Base-by-base conservation (phyloP, 2,888 invertebrate genomes). In the Blastobasis adustella region DNA sequence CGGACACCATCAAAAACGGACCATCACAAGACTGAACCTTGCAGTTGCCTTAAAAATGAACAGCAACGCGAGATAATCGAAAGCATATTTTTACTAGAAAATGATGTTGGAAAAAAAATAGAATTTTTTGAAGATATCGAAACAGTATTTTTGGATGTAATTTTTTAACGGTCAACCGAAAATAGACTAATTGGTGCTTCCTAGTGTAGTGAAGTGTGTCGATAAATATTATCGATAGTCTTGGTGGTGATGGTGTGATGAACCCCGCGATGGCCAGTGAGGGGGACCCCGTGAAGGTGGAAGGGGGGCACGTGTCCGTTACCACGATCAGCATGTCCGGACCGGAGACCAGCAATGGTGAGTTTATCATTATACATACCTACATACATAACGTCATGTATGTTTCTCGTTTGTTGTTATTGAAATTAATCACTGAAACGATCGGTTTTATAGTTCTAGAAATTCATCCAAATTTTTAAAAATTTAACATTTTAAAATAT, bases 321-420 rank as follows among this genome's bases (percentile, higher is more conserved):
- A 95, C 95, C 62, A 93, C 94, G 63, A 95, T 95, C 83, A 94
- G 94, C 75, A 92, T 93, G 78, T 89, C 90, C 46, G 90, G 90
- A 52, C 79, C 88, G 54, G 90, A 91, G 64, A 90, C 90, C 45
- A 89, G 89, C 69, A 91, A 90, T 74, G 91, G 91, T 86, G 77
- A 77, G 76, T 54, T 45, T 38, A 3, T 1, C 10, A 45, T 10
- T 37, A 36, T 46, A 8, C n/a, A 37, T 36, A 4, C n/a, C 8
- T 43, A 43, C 43, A 23, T 23, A 23, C 23, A 23, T 23, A 23
- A 23, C 23, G 3, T 23, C 23, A 23, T 3, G 23, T 23, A 23
- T n/a, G n/a, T n/a, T n/a, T n/a, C n/a, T n/a, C n/a, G n/a, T n/a
- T n/a, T n/a, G n/a, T n/a, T n/a, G n/a, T n/a, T n/a, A n/a, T n/a